Evolutionary conservation across 37 sponge, comb jelly and placozoan genomes (phyloP), one percentile per base, ranked within the genome.

Genomic region (Crambe crambe): DNA sequence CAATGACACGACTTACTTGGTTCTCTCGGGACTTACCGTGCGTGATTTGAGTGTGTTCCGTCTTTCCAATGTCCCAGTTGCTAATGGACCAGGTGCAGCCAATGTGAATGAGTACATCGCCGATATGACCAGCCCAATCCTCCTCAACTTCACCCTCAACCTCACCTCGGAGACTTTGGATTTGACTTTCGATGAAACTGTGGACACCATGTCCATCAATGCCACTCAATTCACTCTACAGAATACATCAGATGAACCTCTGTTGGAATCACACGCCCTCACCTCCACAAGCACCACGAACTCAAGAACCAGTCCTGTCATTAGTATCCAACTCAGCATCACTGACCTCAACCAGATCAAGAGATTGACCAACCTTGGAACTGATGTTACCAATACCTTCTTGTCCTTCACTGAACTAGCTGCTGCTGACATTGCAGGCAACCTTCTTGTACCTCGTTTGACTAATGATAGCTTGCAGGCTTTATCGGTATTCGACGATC

Each of bases 181-280:
- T 22, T 80, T 95, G 30, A 78, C 83, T 30, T 93, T 96, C 68
- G 85, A 90, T 70, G 97, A 96, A 61, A 96, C 97, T 20, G 83
- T 96, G 1, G 85, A 90, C 77, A 85, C 26, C 37, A 73, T 51
- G 22, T 78, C 89, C 27, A 10, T 96, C 35, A 93, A 96, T 81
- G 68, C 82, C 9, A 96, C 91, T 42, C 77, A 87, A 1, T 62
- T 96, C 23, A 86, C 89, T 20, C 87, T 96, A n/a, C 83, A 82
- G 58, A 90, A 90, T 72, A 86, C 74, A 32, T 61, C 82, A 15
- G 74, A 38, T 34, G 65, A 68, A 26, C 58, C 72, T 1, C 20
- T 57, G 2, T 37, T 71, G 1, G 68, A 75, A 31, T 32, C 42
- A 1, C 80, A 86, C 66, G 80, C 82, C 32, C 85, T 90, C 17